These are phyloP conservation scores for Cyphomyrmex costatus DNA, from an alignment of 1,140 invertebrate species.

Conservation along the genomic window DNA sequence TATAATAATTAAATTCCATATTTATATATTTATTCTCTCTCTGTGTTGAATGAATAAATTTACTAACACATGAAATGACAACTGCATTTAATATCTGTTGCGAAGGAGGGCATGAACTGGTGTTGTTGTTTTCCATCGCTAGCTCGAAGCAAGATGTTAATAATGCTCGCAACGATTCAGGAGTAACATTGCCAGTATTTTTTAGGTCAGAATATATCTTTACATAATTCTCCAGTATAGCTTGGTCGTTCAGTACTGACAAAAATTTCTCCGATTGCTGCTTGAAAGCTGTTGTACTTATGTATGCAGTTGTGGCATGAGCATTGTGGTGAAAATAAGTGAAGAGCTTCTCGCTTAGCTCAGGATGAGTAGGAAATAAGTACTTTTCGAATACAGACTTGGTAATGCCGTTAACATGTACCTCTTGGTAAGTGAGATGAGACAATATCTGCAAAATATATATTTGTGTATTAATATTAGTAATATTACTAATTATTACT, in stretches of 20 bases:
- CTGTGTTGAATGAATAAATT: too few relatives aligned
- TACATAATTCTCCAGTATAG: conserved; percentile 90
- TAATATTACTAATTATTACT: not conserved
- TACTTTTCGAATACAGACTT: conserved; percentile 89
- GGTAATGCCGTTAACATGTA: conserved; percentile 90
- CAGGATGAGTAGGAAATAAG: conserved; percentile 92
- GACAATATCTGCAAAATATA: conserved; percentile 88
- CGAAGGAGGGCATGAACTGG: conserved; percentile 88
- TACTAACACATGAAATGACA: conserved; percentile 89
- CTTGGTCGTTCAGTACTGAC: conserved; percentile 89
- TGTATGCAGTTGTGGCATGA: conserved; percentile 88
- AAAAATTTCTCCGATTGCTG: conserved; percentile 92
- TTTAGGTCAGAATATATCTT: conserved; percentile 87
- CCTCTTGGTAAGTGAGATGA: conserved; percentile 89
- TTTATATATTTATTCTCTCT: too few relatives aligned
- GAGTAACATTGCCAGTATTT: conserved; percentile 87
- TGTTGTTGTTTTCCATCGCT: conserved; percentile 91
- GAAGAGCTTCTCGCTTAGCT: conserved; percentile 90
- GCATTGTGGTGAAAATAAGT: conserved; percentile 88
- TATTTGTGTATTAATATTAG: conserved; percentile 44
- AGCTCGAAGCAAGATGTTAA: conserved; percentile 91
- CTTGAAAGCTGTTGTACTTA: conserved; percentile 89
- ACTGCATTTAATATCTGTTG: conserved; percentile 91
- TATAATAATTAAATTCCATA: not conserved
- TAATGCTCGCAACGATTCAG: conserved; percentile 88